Evolutionary conservation across 2,888 invertebrate genomes (phyloP).

Genomic region (Sminthurinus aureus): DNA sequence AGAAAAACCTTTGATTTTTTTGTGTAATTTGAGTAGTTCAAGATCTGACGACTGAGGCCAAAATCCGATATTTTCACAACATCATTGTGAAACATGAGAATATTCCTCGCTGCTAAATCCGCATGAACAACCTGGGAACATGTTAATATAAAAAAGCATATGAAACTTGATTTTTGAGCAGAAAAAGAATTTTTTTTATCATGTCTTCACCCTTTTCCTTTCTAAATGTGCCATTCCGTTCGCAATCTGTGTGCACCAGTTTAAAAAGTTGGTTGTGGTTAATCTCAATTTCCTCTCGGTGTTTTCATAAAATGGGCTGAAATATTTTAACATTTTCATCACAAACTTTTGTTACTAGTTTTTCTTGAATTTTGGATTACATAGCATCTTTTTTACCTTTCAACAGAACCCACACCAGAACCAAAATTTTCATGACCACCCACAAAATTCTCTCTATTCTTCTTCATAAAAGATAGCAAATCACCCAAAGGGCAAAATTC

Average conservation of each 20-base stretch:
- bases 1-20: not conserved
- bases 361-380: too few species aligned
- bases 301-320: too few species aligned
- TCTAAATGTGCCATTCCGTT: not conserved
- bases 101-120: not conserved
- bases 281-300: too few species aligned
- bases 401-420: not conserved
- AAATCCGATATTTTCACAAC: conserved; percentile 5
- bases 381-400: too few species aligned
- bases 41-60: not conserved
- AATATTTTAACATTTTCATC: too few species aligned
- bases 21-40: not conserved
- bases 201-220: not conserved
- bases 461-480: not conserved
- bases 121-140: too few species aligned
- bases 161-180: too few species aligned
- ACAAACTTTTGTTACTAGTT: too few species aligned
- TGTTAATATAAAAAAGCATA: too few species aligned
- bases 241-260: not conserved
- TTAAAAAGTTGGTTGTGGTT: too few species aligned
- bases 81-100: not conserved
- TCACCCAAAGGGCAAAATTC: not conserved
- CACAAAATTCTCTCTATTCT: not conserved
- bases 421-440: too few species aligned
- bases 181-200: too few species aligned